These are phyloP conservation scores for Meiosimyza decipiens DNA, from an alignment of 2,888 invertebrate genomes.

Conservation along the genomic window DNA sequence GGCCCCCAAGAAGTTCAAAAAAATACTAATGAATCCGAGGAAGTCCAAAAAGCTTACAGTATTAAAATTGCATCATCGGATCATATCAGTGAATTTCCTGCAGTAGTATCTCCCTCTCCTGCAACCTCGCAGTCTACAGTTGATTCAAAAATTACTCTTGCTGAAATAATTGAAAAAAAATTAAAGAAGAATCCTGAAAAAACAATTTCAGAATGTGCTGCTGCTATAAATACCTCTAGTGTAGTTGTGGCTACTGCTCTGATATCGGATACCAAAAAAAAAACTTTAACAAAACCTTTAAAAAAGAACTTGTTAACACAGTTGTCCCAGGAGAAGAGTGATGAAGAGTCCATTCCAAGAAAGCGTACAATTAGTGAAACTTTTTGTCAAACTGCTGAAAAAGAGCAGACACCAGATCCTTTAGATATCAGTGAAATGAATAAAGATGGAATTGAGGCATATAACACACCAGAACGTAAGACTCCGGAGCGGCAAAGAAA, in stretches of 20 bases:
- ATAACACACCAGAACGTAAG: slow-evolving; percentile 29
- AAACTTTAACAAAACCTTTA: slow-evolving; percentile 57
- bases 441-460: background rate
- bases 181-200: slow-evolving; percentile 55
- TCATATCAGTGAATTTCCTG: slow-evolving; percentile 11
- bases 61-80: background rate
- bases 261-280: slow-evolving; percentile 48
- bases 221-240: background rate
- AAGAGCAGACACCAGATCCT: background rate
- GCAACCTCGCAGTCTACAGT: background rate
- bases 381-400: background rate
- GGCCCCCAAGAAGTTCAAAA: background rate
- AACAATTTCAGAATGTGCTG: background rate
- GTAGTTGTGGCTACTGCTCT: background rate
- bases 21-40: background rate
- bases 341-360: slow-evolving; percentile 53
- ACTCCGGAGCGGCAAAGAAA: slow-evolving; percentile 53
- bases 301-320: slow-evolving; percentile 59
- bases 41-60: background rate
- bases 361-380: slow-evolving; percentile 56
- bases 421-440: slow-evolving; percentile 16
- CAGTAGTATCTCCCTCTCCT: background rate
- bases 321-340: slow-evolving; percentile 55
- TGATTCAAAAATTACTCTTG: slow-evolving; percentile 56
- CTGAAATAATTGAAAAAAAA: slow-evolving; percentile 60